phyloP scores from a whole-genome alignment of 1,140 invertebrate species.

The Asbolus verrucosus region DNA sequence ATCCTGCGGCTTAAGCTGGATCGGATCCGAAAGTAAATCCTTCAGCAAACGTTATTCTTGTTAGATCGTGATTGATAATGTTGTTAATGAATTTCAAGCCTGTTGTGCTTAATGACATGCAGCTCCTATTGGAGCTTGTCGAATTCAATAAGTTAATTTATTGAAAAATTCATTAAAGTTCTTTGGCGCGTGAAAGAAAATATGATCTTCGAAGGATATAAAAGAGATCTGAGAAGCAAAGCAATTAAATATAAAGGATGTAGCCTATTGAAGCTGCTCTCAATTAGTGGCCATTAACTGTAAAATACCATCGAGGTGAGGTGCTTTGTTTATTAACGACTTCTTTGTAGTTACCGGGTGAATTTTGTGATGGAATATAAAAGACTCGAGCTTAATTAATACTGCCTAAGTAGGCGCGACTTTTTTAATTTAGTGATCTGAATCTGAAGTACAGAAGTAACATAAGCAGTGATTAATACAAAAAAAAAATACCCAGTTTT shows the following conservation, averaged over 20 bases:
- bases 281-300: too few species aligned
- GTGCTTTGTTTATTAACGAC: too few species aligned
- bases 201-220: constrained; percentile 10
- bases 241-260: background rate
- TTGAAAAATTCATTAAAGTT: background rate
- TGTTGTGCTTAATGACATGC: constrained; percentile 13
- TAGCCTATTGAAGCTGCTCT: too few species aligned
- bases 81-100: constrained; percentile 14
- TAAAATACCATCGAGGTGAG: too few species aligned
- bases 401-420: too few species aligned
- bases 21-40: constrained; percentile 25
- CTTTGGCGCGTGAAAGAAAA: background rate
- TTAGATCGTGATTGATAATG: constrained; percentile 33
- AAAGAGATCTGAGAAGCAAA: constrained; percentile 2
- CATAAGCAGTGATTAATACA: too few species aligned
- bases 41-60: constrained; percentile 11
- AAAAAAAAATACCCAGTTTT: too few species aligned
- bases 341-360: too few species aligned
- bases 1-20: constrained; percentile 32
- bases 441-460: too few species aligned
- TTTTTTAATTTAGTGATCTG: too few species aligned
- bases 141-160: background rate
- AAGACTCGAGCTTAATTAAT: too few species aligned
- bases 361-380: too few species aligned
- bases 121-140: constrained; percentile 9